A percentile compares a stretch with the other conserved stretches of the same genome.
Evolutionary conservation across 2,113 vertebrate genomes (phyloP).

Genomic region (Vulpes lagopus): DNA sequence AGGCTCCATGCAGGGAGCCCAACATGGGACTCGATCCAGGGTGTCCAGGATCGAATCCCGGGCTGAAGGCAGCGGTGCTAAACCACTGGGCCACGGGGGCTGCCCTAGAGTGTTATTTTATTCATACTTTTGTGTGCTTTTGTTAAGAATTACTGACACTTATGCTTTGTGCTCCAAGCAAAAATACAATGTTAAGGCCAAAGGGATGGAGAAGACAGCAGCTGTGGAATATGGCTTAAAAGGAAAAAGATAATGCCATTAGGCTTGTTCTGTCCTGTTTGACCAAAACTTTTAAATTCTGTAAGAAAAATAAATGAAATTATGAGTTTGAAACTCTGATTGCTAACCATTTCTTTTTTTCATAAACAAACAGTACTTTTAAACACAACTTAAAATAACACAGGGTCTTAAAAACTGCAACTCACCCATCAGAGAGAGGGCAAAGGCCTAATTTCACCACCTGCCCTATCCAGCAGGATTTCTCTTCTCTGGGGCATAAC

Average conservation of each 20-base stretch:
- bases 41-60: no score
- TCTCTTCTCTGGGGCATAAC: background rate
- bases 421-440: background rate
- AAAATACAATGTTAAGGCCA: background rate
- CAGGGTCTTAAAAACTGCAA: background rate
- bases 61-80: no score
- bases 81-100: no score
- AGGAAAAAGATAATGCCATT: background rate
- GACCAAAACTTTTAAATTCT: background rate
- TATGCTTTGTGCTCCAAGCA: background rate
- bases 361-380: background rate
- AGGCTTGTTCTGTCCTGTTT: background rate
- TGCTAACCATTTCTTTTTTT: background rate
- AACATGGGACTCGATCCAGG: no score
- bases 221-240: background rate
- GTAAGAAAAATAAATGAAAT: background rate
- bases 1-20: no score
- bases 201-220: background rate
- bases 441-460: background rate
- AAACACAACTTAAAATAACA: constrained; percentile 28
- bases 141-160: background rate
- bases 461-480: background rate
- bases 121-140: background rate
- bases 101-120: background rate
- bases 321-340: background rate